Conservation (phyloP, 2,113 vertebrate species). For the Ceyx melanurus region DNA sequence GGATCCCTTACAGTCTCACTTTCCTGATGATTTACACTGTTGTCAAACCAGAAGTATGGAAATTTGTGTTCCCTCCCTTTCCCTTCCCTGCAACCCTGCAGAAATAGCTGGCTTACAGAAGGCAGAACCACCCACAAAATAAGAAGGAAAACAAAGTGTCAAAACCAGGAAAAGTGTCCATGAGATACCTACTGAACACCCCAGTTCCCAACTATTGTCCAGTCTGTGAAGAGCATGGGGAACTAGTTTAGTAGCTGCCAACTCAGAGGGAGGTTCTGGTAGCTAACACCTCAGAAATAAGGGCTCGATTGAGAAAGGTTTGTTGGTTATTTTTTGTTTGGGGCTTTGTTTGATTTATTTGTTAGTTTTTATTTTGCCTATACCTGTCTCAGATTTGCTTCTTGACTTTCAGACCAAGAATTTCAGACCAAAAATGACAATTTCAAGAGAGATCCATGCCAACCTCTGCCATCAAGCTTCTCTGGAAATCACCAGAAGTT, state of each 20-base stretch:
- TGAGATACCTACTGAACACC: not conserved
- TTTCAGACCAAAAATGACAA: not conserved
- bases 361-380: not conserved
- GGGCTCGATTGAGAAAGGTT: not conserved
- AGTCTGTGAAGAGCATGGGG: rapidly evolving
- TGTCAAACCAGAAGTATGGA: not conserved
- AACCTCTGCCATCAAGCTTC: not conserved
- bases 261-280: not conserved
- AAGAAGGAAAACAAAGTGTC: constrained; percentile 10
- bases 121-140: not conserved
- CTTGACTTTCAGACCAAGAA: not conserved
- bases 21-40: not conserved
- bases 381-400: not conserved
- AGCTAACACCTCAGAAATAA: not conserved
- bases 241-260: not conserved
- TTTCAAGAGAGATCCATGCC: not conserved
- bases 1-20: not conserved
- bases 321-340: not conserved
- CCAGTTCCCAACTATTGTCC: rapidly evolving
- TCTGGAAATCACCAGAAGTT: not conserved
- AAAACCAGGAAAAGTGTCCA: not conserved
- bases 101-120: constrained; percentile 32
- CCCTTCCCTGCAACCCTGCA: constrained; percentile 6
- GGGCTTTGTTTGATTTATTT: not conserved
- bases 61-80: constrained; percentile 3